Evolutionary conservation across 2,113 vertebrate genomes (phyloP), one percentile per base, ranked within the genome.

Genomic region (Thalassoma bifasciatum): DNA sequence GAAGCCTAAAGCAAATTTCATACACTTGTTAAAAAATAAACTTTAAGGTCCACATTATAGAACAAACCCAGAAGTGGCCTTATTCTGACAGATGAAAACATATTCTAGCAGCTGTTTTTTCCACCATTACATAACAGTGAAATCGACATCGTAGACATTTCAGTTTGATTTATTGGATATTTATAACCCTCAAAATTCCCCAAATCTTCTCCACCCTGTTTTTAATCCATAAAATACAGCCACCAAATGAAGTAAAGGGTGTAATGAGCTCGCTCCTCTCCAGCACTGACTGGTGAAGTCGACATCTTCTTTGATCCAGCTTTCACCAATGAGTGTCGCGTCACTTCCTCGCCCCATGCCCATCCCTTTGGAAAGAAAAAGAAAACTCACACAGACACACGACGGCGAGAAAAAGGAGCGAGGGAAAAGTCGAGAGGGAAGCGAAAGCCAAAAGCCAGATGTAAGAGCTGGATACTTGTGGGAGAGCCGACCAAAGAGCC

Each of bases 261-360:
- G 7, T 7, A 5, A 46, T 19, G 8, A 46, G 2, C 44, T 47
- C 44, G 44, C n/a, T 21, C 8, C 8, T 47, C 23, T 71, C 23
- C 4, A 64, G n/a, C 46, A n/a, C 1, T 1, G n/a, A 77, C 50
- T 74, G 46, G 5, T 42, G 17, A 42, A 70, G 66, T 66, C 60
- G 14, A 49, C 26, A 53, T 34, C 30, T 24, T 49, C 58, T 60
- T 62, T 62, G 74, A 74, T 88, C 81, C 80, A 64, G 81, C 64
- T 42, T 83, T 77, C 81, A 70, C 71, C 75, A 76, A 58, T 75
- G 81, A 69, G 23, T 4, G 74, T 56, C 71, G 91, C 94, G 94
- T 95, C 94, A 95, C 93, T 94, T 95, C 94, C 94, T 93, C 63
- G 83, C 38, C 75, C 65, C 54, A 46, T 77, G 91, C 94, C 93